phyloP scores from a whole-genome alignment of 2,113 vertebrate species.

The Gallinago media region DNA sequence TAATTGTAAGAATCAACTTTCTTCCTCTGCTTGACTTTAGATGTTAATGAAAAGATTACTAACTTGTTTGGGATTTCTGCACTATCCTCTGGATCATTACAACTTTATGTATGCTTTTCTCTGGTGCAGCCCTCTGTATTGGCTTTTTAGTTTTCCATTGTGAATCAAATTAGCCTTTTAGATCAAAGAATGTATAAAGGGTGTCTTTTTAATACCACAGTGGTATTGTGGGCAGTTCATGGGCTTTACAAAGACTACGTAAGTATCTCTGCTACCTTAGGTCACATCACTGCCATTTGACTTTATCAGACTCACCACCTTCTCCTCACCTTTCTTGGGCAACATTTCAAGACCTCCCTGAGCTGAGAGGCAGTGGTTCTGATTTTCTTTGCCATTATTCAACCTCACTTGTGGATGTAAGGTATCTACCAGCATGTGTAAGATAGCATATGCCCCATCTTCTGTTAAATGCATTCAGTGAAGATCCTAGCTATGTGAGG shows the following conservation, averaged over 20 bases:
- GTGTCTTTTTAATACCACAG: accelerated
- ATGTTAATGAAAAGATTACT: neutral
- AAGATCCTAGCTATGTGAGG: neutral
- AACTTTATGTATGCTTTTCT: neutral
- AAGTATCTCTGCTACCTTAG: neutral
- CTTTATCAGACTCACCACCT: neutral
- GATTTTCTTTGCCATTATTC: neutral
- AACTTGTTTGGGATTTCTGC: neutral
- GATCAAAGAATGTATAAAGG: neutral
- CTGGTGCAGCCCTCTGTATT: neutral
- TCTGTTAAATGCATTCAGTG: accelerated
- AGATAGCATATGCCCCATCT: accelerated
- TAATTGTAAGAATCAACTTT: neutral
- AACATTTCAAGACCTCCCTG: neutral
- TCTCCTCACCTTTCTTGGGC: neutral
- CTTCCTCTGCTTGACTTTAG: neutral
- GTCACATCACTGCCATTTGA: neutral
- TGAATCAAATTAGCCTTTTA: neutral
- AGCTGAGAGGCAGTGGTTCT: neutral
- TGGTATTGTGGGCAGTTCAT: neutral
- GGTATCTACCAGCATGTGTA: neutral
- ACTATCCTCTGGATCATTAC: accelerated
- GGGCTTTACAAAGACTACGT: neutral
- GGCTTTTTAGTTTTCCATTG: neutral
- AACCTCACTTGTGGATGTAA: neutral